Percentiles rank a stretch among this genome's conserved stretches.
These are phyloP conservation scores for Eurosta solidaginis DNA, from an alignment of 1,140 invertebrate genomes.

Conservation along the genomic window DNA sequence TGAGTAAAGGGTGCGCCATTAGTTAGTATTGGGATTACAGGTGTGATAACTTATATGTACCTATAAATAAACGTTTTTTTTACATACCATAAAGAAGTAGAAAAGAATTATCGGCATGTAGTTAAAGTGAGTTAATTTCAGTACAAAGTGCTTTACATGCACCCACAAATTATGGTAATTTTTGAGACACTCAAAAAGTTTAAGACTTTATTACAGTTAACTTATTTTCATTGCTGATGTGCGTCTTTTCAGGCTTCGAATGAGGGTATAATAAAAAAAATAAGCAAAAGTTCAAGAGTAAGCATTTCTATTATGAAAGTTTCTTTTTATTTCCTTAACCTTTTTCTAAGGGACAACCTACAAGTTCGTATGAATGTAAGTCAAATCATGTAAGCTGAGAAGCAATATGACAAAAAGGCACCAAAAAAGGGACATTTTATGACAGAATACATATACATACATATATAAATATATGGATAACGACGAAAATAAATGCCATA, in stretches of 20 bases:
- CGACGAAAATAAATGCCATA: too few relatives aligned
- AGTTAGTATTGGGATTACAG: too few relatives aligned
- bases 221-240: not conserved
- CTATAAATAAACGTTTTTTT: too few relatives aligned
- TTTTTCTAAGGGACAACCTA: not conserved
- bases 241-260: not conserved
- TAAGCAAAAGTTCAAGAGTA: too few relatives aligned
- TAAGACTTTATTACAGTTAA: constrained; percentile 10
- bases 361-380: constrained; percentile 14
- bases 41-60: too few relatives aligned
- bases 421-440: too few relatives aligned
- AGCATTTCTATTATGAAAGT: not conserved
- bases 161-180: not conserved
- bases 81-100: too few relatives aligned
- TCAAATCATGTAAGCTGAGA: constrained; percentile 1
- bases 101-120: too few relatives aligned
- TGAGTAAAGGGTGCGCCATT: too few relatives aligned
- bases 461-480: too few relatives aligned
- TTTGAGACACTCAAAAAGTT: not conserved
- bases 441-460: too few relatives aligned
- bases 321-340: not conserved
- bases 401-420: too few relatives aligned
- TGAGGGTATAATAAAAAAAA: not conserved
- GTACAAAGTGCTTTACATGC: not conserved
- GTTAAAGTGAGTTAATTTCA: not conserved